These are phyloP conservation scores for Drosophila ezoana DNA, from an alignment of 2,888 invertebrate species.

Conservation along the genomic window DNA sequence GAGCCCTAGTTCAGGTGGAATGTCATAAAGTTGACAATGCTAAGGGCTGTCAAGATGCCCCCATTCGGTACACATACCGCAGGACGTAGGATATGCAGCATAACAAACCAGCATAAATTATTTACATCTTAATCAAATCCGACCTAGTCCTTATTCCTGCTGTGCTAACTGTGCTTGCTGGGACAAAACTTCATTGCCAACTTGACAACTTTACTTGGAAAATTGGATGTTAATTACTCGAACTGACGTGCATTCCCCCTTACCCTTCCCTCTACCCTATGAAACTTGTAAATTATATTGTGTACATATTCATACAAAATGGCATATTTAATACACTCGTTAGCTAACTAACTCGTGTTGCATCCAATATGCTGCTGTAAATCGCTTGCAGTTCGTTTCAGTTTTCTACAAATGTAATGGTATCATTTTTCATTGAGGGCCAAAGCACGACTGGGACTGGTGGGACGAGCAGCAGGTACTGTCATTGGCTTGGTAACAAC, in stretches of 20 bases:
- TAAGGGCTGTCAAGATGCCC: slow-evolving; percentile 26
- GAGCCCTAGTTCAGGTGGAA: slow-evolving; percentile 36
- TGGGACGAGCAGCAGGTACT: slow-evolving; percentile 1
- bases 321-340: slow-evolving; percentile 21
- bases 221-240: slow-evolving; percentile 74
- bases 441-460: slow-evolving; percentile 31
- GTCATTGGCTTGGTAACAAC: slow-evolving; percentile 56
- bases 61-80: slow-evolving; percentile 13
- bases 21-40: slow-evolving; percentile 77
- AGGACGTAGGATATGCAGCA: slow-evolving; percentile 33
- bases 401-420: slow-evolving; percentile 47
- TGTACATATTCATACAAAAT: slow-evolving; percentile 10
- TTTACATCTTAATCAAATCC: slow-evolving; percentile 74
- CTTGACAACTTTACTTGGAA: slow-evolving; percentile 64
- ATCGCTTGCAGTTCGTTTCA: slow-evolving; percentile 17
- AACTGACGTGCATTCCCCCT: slow-evolving; percentile 53
- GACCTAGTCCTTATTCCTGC: slow-evolving; percentile 11
- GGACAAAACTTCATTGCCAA: slow-evolving; percentile 60
- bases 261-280: slow-evolving; percentile 1
- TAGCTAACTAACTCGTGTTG: slow-evolving; percentile 9
- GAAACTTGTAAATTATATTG: slow-evolving; percentile 35
- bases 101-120: slow-evolving; percentile 65
- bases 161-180: not conserved
- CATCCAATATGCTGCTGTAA: slow-evolving; percentile 2
- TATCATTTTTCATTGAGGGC: slow-evolving; percentile 62